Percentiles rank a stretch among this genome's conserved stretches.
phyloP scores from a whole-genome alignment of 1,140 invertebrate species.

The Saccostrea glomerata region DNA sequence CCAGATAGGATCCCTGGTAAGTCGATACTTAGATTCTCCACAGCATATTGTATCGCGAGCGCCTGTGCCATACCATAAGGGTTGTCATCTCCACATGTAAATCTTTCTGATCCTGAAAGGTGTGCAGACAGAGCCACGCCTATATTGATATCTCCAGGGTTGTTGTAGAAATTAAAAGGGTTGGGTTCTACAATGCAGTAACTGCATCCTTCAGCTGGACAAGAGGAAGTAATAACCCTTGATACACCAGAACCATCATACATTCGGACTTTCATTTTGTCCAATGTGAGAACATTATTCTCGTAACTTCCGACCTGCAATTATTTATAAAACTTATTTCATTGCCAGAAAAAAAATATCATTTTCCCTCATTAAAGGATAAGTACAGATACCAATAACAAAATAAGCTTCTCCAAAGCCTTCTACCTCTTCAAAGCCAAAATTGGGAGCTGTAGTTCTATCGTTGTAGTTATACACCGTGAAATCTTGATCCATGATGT shows the following conservation, averaged over 20 bases:
- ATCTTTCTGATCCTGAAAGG: conserved; percentile 54
- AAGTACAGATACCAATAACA: too few species aligned
- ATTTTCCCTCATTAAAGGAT: too few species aligned
- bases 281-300: conserved; percentile 57
- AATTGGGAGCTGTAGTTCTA: conserved; percentile 46
- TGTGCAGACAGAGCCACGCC: conserved; percentile 65
- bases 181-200: conserved; percentile 65
- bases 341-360: too few species aligned
- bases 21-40: conserved; percentile 55
- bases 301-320: conserved; percentile 68
- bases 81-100: conserved; percentile 62
- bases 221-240: conserved; percentile 55
- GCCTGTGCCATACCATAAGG: conserved; percentile 46
- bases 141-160: conserved; percentile 66
- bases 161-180: conserved; percentile 61
- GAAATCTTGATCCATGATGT: conserved; percentile 57
- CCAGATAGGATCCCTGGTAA: conserved; percentile 59
- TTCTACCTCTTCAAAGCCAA: conserved; percentile 63
- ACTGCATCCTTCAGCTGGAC: conserved; percentile 63
- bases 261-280: conserved; percentile 52
- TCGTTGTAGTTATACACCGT: conserved; percentile 68
- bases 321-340: not conserved
- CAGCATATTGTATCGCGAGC: conserved; percentile 66
- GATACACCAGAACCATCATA: conserved; percentile 61
- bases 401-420: too few species aligned